Evolutionary conservation across 2,888 invertebrate genomes (phyloP).

Genomic region (Ametastegia equiseti): DNA sequence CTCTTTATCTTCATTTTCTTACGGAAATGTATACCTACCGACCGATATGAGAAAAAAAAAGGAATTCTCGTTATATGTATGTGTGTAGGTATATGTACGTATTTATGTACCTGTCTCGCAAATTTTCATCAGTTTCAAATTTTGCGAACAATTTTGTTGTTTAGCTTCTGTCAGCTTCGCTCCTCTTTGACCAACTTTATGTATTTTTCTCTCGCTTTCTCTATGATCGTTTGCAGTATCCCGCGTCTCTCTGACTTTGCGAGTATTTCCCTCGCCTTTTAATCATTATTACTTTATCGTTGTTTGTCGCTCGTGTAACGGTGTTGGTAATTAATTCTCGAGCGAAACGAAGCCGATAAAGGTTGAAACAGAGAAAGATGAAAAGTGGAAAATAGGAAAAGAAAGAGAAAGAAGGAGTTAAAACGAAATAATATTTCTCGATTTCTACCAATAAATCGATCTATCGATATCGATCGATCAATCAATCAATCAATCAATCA

Average conservation of each 20-base stretch:
- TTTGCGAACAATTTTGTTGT: not conserved
- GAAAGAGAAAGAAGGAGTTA: too few relatives aligned
- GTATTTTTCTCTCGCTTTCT: not conserved
- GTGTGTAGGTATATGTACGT: too few relatives aligned
- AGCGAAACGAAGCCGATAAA: not conserved
- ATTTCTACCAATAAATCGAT: too few relatives aligned
- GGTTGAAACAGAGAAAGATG: not conserved
- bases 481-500: too few relatives aligned
- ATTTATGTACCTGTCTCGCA: not conserved
- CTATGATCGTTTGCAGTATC: not conserved
- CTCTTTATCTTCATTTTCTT: too few relatives aligned
- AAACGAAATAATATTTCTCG: too few relatives aligned
- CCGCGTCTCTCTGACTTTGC: too few relatives aligned
- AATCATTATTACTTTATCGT: constrained; percentile 22
- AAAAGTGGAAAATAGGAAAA: not conserved
- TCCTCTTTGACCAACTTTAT: not conserved
- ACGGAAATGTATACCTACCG: too few relatives aligned
- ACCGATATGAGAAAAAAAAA: too few relatives aligned
- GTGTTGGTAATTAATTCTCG: not conserved
- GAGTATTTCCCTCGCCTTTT: not conserved
- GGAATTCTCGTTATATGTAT: too few relatives aligned
- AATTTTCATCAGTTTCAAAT: not conserved
- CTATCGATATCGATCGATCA: too few relatives aligned
- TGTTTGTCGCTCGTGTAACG: not conserved
- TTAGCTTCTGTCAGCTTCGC: not conserved